Conservation (phyloP, 2,888 invertebrate species). For the Philaethria dido region DNA sequence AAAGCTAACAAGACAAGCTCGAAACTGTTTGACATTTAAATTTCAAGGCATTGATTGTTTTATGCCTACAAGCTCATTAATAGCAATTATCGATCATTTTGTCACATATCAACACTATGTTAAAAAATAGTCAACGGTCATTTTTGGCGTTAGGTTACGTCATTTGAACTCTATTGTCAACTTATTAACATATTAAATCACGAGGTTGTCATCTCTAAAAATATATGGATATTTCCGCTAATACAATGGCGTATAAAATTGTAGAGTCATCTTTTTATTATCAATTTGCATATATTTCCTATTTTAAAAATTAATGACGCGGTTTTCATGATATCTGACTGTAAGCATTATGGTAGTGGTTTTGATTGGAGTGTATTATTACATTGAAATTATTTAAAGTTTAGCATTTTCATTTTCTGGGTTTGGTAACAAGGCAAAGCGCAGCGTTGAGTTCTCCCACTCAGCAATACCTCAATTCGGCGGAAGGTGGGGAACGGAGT, state of each 20-base stretch:
- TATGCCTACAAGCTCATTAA: slow-evolving; percentile 25
- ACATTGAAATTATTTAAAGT: no score
- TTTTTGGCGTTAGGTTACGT: slow-evolving; percentile 22
- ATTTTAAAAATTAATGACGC: slow-evolving; percentile 10
- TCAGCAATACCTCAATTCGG: no score
- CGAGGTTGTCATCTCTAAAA: slow-evolving; percentile 19
- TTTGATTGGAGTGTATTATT: no score
- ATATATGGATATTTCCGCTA: slow-evolving; percentile 18
- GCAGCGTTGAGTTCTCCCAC: no score
- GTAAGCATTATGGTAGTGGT: no score
- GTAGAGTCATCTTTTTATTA: slow-evolving; percentile 13
- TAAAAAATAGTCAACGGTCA: slow-evolving; percentile 23
- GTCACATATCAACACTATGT: slow-evolving; percentile 33
- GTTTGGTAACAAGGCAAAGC: no score
- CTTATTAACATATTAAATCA: slow-evolving; percentile 22
- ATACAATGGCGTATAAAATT: slow-evolving; percentile 12
- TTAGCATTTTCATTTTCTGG: no score
- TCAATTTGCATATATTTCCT: slow-evolving; percentile 17
- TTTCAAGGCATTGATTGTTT: slow-evolving; percentile 23
- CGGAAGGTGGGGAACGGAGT: no score
- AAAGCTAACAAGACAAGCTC: slow-evolving; percentile 23
- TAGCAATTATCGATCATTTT: slow-evolving; percentile 44
- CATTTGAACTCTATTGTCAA: slow-evolving; percentile 17
- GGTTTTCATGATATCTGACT: no score
- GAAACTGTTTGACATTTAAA: slow-evolving; percentile 17